Conservation (phyloP, 1,140 invertebrate species). For the Pseudobourletiella spinata region DNA sequence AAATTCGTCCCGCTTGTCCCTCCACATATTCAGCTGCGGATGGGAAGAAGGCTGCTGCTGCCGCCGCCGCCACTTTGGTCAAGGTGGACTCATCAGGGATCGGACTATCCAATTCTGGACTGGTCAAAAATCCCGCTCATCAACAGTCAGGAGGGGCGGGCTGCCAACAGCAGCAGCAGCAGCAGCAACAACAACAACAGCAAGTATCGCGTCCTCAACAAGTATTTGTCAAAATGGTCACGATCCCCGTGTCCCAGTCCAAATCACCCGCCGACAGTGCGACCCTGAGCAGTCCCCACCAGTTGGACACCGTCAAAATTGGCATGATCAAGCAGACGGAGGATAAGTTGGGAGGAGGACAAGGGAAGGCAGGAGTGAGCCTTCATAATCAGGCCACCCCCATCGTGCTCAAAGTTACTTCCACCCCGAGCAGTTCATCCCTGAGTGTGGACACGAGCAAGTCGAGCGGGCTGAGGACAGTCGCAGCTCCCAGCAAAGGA, state of each 20-base stretch:
- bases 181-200: neutral
- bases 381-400: neutral
- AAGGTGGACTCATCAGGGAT: neutral
- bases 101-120: too few relatives aligned
- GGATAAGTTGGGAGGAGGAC: too few relatives aligned
- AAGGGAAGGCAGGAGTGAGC: too few relatives aligned
- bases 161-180: neutral
- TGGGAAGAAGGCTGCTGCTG: neutral
- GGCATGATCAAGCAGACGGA: neutral
- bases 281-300: neutral
- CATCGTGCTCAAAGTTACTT: neutral
- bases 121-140: too few relatives aligned
- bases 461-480: neutral
- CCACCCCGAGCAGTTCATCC: neutral
- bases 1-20: neutral
- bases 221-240: slow-evolving; percentile 12
- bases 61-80: neutral
- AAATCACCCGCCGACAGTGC: neutral
- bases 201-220: neutral
- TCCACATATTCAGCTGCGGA: neutral
- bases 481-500: neutral
- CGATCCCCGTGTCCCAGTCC: neutral
- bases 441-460: too few relatives aligned
- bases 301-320: neutral
- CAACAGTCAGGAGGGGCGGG: too few relatives aligned